These are phyloP conservation scores for Centropristis striata DNA, from an alignment of 2,113 vertebrate species.

Conservation along the genomic window DNA sequence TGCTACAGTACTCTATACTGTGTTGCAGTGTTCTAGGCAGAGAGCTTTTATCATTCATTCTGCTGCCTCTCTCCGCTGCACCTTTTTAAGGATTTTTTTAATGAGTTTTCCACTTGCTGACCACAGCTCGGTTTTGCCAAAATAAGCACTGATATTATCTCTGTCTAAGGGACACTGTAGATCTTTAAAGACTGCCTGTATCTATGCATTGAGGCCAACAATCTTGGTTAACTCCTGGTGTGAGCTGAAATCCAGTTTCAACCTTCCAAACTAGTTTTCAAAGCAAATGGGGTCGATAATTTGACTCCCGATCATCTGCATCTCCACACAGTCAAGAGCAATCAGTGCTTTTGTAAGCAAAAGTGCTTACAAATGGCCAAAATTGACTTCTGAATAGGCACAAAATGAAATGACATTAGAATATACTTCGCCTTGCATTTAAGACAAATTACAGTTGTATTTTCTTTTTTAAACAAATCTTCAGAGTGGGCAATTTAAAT, in stretches of 20 bases:
- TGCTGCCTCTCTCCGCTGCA: background rate
- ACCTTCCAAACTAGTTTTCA: background rate
- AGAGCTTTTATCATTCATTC: conserved; percentile 16
- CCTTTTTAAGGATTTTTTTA: conserved; percentile 18
- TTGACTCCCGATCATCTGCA: conserved; percentile 1
- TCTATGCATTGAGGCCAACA: conserved; percentile 6
- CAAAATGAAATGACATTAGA: conserved; percentile 25
- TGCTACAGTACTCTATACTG: background rate
- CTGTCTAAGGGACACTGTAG: background rate
- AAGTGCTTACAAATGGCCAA: conserved; percentile 18
- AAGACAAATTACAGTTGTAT: background rate
- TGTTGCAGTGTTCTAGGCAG: background rate
- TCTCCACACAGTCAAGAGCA: background rate
- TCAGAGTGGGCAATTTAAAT: background rate
- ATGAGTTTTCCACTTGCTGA: conserved; percentile 43
- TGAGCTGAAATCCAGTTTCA: conserved; percentile 18
- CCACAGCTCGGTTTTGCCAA: conserved; percentile 22
- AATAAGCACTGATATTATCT: conserved; percentile 13
- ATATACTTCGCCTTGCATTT: conserved; percentile 16
- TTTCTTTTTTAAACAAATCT: background rate
- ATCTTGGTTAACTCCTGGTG: conserved; percentile 5
- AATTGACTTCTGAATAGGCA: background rate
- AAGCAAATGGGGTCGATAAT: background rate
- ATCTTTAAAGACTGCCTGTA: conserved; percentile 6
- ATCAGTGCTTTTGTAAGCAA: too few relatives aligned